Evolutionary conservation across 2,797 vertebrate genomes (phyloP), one percentile per base, ranked within the genome.

Genomic region (Sphaeramia orbicularis): DNA sequence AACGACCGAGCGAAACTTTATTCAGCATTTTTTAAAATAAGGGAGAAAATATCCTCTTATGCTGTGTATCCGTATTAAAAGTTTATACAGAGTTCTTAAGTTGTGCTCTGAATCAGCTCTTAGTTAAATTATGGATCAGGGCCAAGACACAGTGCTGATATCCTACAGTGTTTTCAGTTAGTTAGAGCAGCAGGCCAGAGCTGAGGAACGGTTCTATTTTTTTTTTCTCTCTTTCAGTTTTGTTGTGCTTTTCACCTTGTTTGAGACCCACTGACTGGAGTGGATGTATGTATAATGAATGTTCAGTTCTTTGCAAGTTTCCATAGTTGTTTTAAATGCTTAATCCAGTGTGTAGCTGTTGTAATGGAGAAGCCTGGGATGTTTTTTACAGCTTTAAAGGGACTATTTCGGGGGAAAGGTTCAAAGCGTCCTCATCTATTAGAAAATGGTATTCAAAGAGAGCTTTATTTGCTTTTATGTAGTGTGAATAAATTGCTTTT

Each of bases 401-500:
- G 3, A 11, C 3, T 15, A 8, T 52, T 45, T 55, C 52, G 42
- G 11, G 32, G 70, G 42, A 65, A 74, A 43, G 7, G 61, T 30
- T 50, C 21, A 51, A 65, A 49, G 58, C 51, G 48, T 71, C 30
- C 13, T 65, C 61, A 48, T 81, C 72, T 60, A 38, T 24, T 72
- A 15, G 37, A 76, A 80, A 74, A 59, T 36, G 69, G 41, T 50
- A 78, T 84, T 84, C 73, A 72, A 60, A 55, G 53, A 45, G 59
- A 51, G 44, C 70, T 73, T 57, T 19, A 8, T 13, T 68, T 60
- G 66, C 68, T 84, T 78, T 75, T 58, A 80, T 84, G 74, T 72
- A 50, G 41, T 15, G 38, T 53, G 77, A 80, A 76, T 83, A 87
- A 86, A 91, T 87, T 37, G 71, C 70, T 63, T 86, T 52, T 72